A percentile compares a stretch with the other conserved stretches of the same genome.
Conservation (phyloP, 2,888 invertebrate species). For the Pseudococcus jackbeardsleyi region DNA sequence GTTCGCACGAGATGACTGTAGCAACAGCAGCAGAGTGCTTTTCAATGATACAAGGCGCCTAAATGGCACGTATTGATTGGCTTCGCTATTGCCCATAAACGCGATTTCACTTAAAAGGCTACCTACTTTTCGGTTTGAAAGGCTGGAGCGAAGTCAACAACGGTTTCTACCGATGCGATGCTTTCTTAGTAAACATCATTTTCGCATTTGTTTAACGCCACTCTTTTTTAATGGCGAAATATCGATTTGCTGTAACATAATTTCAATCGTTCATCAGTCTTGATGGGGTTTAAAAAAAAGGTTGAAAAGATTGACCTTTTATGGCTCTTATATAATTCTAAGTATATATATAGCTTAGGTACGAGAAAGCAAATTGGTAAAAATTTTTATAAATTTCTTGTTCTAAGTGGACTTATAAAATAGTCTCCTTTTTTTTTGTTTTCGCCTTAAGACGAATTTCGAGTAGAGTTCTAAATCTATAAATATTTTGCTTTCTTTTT, state of each 20-base stretch:
- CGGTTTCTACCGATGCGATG: background rate
- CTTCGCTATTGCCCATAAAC: background rate
- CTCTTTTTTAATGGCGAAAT: background rate
- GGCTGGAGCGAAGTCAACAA: background rate
- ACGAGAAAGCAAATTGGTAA: background rate
- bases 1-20: background rate
- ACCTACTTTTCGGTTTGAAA: slow-evolving; percentile 14
- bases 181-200: slow-evolving; percentile 42
- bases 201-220: slow-evolving; percentile 35
- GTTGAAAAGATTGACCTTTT: background rate
- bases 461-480: background rate
- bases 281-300: background rate
- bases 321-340: background rate
- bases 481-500: slow-evolving; percentile 29
- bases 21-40: background rate
- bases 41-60: background rate
- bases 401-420: background rate
- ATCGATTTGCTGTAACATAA: background rate
- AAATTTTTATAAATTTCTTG: background rate
- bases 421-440: background rate
- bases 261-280: slow-evolving; percentile 38
- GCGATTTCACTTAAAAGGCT: background rate
- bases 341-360: background rate
- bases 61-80: slow-evolving; percentile 13
- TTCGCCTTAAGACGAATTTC: background rate